Base-by-base conservation (phyloP, 2,888 invertebrate genomes). In the Caradrina clavipalpis region DNA sequence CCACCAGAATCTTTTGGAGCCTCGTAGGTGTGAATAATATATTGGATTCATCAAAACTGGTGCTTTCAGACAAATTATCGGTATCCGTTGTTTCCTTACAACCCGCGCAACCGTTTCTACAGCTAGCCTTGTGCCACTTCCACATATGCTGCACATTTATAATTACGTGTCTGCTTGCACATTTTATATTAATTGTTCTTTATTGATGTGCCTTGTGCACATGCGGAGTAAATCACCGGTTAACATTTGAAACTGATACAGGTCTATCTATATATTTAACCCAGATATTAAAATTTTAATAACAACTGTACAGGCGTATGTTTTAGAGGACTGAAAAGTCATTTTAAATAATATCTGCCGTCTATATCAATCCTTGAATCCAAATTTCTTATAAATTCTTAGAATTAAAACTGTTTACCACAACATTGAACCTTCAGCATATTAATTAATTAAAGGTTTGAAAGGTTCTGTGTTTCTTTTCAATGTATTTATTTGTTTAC, bases 41-140 rank as follows among this genome's bases (percentile, higher is more conserved):
- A 57, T 42, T 69, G 6, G 11, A 58, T 65, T 60, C 51, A 78
- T 76, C 60, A 68, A 80, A 86, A 76, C 73, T 57, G 62, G 62
- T 73, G 76, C 83, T 90, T 89, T 88, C 85, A 70, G 85, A 76
- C 78, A 89, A 91, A 91, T 89, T 56, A 85, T 85, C 75, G 69
- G 80, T 86, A 88, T 90, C 89, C 88, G 89, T 84, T 89, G 86
- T 90, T 91, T 89, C 87, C 86, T 88, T 88, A 85, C 81, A 83
- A 81, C 71, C 82, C 78, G 82, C 76, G 80, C 81, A 69, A 84
- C 83, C 85, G 86, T 93, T 93, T 92, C 92, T 92, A 90, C 91
- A 82, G 77, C 86, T 88, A 92, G 82, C 93, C 94, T 94, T 93
- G 94, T 92, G 87, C 93, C 85, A 92, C 90, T 92, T 94, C 87